phyloP scores from a whole-genome alignment of 2,888 invertebrate genomes.

The Hydriomena furcata region DNA sequence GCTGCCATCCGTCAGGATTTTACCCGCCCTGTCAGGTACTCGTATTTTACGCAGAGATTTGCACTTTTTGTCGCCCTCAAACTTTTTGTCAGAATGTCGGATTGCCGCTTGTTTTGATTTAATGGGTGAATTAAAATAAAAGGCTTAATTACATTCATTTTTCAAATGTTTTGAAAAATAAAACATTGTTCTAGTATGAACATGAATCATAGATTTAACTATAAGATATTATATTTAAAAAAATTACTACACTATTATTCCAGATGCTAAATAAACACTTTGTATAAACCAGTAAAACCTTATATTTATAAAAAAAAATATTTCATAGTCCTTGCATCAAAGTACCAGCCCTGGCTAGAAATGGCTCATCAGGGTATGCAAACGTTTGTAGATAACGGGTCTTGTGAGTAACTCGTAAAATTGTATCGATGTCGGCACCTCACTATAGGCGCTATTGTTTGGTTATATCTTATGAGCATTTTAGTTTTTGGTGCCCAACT shows the following conservation, averaged over 20 bases:
- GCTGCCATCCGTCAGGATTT: constrained; percentile 35
- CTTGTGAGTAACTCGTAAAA: constrained; percentile 34
- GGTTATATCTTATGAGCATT: constrained; percentile 22
- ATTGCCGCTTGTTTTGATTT: constrained; percentile 17
- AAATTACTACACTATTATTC: too few species aligned
- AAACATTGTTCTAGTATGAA: too few species aligned
- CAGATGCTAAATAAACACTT: too few species aligned
- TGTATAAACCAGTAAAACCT: too few species aligned
- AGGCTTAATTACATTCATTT: too few species aligned
- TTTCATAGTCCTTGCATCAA: too few species aligned
- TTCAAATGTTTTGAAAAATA: too few species aligned
- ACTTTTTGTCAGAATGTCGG: constrained; percentile 22
- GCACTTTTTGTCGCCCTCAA: constrained; percentile 17
- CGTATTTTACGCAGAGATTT: constrained; percentile 27
- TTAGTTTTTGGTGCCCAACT: constrained; percentile 12
- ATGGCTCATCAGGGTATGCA: constrained; percentile 38
- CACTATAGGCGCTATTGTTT: constrained; percentile 35
- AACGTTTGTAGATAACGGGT: constrained; percentile 32
- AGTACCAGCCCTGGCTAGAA: constrained; percentile 35
- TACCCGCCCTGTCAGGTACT: constrained; percentile 27
- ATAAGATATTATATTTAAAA: too few species aligned
- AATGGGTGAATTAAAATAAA: constrained; percentile 2
- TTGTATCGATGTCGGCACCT: constrained; percentile 34
- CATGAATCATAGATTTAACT: too few species aligned
- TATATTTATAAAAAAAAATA: too few species aligned